Evolutionary conservation across 2,888 invertebrate species (phyloP).

Genomic region (Yponomeuta sedellus): DNA sequence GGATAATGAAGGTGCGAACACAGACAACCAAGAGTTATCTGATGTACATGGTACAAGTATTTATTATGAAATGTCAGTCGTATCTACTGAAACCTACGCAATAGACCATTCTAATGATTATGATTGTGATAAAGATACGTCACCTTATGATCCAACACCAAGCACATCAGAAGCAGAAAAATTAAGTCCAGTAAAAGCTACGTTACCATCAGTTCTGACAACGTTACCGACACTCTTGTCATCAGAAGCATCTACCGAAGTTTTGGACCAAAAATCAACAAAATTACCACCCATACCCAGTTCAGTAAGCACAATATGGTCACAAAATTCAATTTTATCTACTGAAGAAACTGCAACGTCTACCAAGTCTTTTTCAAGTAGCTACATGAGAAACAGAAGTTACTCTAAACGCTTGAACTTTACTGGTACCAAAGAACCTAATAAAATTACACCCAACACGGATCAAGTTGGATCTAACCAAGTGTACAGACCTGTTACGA

Average conservation of each 20-base stretch:
- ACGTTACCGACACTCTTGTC: constrained; percentile 22
- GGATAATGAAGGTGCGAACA: constrained; percentile 62
- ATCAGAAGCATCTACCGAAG: not conserved
- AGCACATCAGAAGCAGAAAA: constrained; percentile 50
- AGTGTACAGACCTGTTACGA: constrained; percentile 38
- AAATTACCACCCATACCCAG: constrained; percentile 36
- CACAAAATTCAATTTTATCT: constrained; percentile 41
- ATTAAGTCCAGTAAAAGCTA: constrained; percentile 36
- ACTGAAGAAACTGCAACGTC: constrained; percentile 43
- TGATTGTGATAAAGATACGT: constrained; percentile 60
- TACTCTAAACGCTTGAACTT: constrained; percentile 61
- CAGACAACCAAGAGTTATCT: constrained; percentile 54
- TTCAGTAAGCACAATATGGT: constrained; percentile 23
- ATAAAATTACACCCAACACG: constrained; percentile 52
- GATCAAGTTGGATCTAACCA: constrained; percentile 36
- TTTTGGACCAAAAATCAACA: not conserved
- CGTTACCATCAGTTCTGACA: constrained; percentile 32
- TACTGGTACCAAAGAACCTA: constrained; percentile 49
- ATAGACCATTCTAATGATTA: constrained; percentile 53
- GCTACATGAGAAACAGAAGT: constrained; percentile 45
- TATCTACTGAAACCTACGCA: constrained; percentile 67
- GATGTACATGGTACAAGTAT: constrained; percentile 72
- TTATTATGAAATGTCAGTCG: constrained; percentile 68
- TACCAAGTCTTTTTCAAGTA: constrained; percentile 32
- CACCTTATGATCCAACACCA: constrained; percentile 41